Evolutionary conservation across 2,113 vertebrate species (phyloP).

Genomic region (Numenius arquata): DNA sequence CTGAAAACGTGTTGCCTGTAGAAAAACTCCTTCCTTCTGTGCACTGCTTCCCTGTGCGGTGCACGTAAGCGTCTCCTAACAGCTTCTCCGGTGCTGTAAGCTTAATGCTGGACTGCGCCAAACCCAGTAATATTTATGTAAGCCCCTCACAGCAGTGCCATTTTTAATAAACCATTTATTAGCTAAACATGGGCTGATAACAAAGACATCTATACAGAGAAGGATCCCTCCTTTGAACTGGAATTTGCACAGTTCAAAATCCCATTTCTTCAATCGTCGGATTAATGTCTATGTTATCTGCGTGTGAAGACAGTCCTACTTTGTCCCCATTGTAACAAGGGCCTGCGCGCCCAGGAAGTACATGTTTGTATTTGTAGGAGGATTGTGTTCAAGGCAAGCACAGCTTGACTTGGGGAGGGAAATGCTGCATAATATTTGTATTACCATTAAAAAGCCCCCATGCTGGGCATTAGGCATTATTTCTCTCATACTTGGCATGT

Average conservation of each 20-base stretch:
- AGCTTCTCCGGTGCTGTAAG: background rate
- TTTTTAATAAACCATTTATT: conserved; percentile 64
- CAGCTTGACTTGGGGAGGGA: conserved; percentile 29
- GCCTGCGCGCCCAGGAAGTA: background rate
- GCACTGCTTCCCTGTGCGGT: background rate
- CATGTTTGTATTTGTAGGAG: conserved; percentile 44
- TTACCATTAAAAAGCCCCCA: conserved; percentile 61
- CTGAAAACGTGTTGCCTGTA: background rate
- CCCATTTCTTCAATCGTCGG: conserved; percentile 30
- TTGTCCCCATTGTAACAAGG: conserved; percentile 19
- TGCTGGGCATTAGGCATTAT: conserved; percentile 58
- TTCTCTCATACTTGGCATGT: conserved; percentile 16
- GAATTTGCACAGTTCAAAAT: conserved; percentile 49
- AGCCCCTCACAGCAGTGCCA: conserved; percentile 31
- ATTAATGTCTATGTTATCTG: conserved; percentile 57
- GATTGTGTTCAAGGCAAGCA: conserved; percentile 36
- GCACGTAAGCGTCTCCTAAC: background rate
- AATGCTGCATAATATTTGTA: conserved; percentile 44
- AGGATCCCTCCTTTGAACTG: conserved; percentile 53
- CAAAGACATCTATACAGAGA: conserved; percentile 23
- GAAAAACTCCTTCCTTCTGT: background rate
- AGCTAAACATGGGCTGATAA: conserved; percentile 43
- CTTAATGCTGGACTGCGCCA: background rate
- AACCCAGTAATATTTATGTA: conserved; percentile 3
- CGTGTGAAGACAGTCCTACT: conserved; percentile 15